Conservation (phyloP, 2,888 invertebrate genomes). For the Diaprepes abbreviatus region DNA sequence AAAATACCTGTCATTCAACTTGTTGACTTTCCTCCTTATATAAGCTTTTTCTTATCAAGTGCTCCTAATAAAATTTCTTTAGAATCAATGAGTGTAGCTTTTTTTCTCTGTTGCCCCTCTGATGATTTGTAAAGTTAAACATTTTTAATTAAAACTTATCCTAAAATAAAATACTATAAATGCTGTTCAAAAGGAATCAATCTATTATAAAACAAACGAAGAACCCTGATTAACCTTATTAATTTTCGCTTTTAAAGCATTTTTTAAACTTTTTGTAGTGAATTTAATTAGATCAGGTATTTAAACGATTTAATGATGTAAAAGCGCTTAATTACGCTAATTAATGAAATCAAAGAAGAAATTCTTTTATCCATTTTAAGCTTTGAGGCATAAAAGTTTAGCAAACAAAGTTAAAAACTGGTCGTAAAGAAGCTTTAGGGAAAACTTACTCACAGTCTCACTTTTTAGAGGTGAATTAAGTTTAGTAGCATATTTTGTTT, state of each 20-base stretch:
- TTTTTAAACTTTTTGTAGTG: neutral
- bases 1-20: too few species aligned
- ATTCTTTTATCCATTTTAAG: neutral
- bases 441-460: neutral
- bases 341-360: slow-evolving; percentile 10
- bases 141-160: too few species aligned
- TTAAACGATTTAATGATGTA: slow-evolving; percentile 11
- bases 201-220: too few species aligned
- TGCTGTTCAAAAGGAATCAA: too few species aligned
- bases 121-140: too few species aligned
- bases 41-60: too few species aligned
- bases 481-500: too few species aligned
- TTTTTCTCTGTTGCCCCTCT: too few species aligned
- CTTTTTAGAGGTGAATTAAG: neutral
- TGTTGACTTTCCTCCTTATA: too few species aligned
- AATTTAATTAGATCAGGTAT: slow-evolving; percentile 10
- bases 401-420: slow-evolving; percentile 11
- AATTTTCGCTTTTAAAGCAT: neutral
- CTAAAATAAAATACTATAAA: too few species aligned
- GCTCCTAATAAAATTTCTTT: too few species aligned
- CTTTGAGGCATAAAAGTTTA: slow-evolving; percentile 5
- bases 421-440: neutral
- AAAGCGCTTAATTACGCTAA: slow-evolving; percentile 11
- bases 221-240: neutral
- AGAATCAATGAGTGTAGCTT: too few species aligned